phyloP scores from a whole-genome alignment of 23 tunicate species.

The Corella eumyota region DNA sequence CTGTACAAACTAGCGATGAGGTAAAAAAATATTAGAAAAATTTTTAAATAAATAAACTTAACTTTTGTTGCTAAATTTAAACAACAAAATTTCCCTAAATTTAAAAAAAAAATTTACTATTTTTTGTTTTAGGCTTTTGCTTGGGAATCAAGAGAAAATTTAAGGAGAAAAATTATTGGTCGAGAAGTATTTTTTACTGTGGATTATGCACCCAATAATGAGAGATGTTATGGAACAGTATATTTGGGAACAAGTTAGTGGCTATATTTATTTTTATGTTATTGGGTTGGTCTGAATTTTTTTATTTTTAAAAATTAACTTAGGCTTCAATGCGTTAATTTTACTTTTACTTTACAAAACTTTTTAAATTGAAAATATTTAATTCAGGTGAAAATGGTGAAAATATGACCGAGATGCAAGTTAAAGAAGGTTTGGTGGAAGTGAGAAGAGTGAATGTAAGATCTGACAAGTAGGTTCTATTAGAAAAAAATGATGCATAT shows the following conservation, averaged over 20 bases:
- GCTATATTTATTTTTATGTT: background rate
- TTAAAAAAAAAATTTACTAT: background rate
- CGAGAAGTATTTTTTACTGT: slow-evolving; percentile 64
- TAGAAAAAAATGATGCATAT: background rate
- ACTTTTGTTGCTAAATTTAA: background rate
- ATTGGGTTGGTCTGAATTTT: background rate
- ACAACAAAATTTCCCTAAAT: background rate
- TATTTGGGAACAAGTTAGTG: slow-evolving; percentile 68
- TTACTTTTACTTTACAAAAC: background rate
- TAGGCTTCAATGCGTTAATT: too few species aligned
- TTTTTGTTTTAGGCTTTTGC: slow-evolving; percentile 68
- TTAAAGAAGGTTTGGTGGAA: slow-evolving; percentile 72
- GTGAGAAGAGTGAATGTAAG: slow-evolving; percentile 81
- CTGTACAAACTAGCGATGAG: slow-evolving; percentile 84
- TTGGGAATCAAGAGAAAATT: slow-evolving; percentile 88
- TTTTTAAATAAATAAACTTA: background rate
- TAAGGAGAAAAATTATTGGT: slow-evolving; percentile 83
- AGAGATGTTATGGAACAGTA: slow-evolving; percentile 78
- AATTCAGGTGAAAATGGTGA: slow-evolving; percentile 40
- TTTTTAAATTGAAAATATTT: background rate
- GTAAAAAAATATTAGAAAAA: slow-evolving; percentile 8
- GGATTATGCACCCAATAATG: slow-evolving; percentile 49
- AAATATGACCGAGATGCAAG: slow-evolving; percentile 59
- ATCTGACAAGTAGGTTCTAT: slow-evolving; percentile 60
- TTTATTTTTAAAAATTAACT: too few species aligned